Conservation (phyloP, 2,113 vertebrate genomes). For the Colinus virginianus region DNA sequence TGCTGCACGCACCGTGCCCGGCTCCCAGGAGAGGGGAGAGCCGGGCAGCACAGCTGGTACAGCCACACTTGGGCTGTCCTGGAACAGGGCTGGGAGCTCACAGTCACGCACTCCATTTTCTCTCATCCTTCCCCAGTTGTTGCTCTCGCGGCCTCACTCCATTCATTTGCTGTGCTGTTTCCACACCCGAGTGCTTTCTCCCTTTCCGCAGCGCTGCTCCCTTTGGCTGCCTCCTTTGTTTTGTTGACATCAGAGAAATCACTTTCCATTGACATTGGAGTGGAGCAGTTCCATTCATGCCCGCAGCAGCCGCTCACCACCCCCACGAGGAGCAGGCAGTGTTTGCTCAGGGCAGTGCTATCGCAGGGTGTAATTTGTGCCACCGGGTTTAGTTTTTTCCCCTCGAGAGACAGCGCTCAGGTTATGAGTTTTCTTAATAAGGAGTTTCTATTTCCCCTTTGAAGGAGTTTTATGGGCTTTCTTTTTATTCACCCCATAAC, state of each 20-base stretch:
- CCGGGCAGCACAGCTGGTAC: background rate
- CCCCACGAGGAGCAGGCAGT: background rate
- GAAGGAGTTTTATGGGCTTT: background rate
- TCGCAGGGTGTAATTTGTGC: background rate
- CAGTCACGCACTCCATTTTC: fast-evolving
- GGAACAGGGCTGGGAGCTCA: background rate
- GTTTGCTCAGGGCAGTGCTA: background rate
- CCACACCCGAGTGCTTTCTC: background rate
- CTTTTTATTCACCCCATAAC: background rate
- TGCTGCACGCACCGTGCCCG: background rate
- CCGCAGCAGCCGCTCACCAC: background rate
- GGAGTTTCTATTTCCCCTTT: background rate
- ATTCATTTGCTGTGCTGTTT: background rate
- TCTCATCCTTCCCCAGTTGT: background rate
- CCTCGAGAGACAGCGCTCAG: background rate
- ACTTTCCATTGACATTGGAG: fast-evolving
- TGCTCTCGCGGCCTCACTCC: background rate
- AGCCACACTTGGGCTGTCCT: fast-evolving
- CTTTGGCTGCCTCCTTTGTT: background rate
- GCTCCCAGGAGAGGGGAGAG: fast-evolving
- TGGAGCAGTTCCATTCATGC: background rate
- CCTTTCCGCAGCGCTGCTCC: background rate
- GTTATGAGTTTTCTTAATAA: background rate
- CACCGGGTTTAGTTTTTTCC: background rate
- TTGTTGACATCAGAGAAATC: background rate